Percentiles rank a stretch among this genome's conserved stretches.
Conservation (phyloP, 2,113 vertebrate species). For the Cyanocitta stelleri region DNA sequence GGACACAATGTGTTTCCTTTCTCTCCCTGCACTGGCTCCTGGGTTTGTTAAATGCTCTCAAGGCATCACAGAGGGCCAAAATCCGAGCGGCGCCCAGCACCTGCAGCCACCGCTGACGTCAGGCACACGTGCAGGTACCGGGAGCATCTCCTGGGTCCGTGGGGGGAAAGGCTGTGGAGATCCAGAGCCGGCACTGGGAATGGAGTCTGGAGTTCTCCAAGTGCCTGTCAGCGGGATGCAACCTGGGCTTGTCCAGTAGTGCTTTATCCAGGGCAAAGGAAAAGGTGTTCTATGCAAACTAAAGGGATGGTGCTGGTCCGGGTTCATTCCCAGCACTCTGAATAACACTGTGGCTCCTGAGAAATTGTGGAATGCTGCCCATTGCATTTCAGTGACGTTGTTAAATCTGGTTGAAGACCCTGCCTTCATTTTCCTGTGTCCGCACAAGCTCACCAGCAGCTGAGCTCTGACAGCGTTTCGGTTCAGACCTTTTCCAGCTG, state of each 20-base stretch:
- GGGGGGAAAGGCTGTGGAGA: background rate
- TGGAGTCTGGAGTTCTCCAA: background rate
- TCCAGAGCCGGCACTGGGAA: background rate
- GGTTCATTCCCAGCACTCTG: background rate
- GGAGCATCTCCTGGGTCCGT: background rate
- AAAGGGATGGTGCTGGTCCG: rapidly evolving
- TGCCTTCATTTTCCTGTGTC: background rate
- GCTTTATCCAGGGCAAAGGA: background rate
- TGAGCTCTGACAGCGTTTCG: background rate
- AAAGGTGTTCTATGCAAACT: background rate
- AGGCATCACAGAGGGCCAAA: background rate
- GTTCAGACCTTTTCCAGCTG: background rate
- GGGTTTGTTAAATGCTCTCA: background rate
- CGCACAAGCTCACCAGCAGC: background rate
- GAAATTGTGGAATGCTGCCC: rapidly evolving
- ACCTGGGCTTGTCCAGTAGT: rapidly evolving
- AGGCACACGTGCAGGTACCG: background rate
- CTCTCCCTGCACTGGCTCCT: background rate
- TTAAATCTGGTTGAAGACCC: background rate
- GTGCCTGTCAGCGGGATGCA: background rate
- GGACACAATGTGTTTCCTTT: conserved; percentile 64
- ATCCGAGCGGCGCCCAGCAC: background rate
- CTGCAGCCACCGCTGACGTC: background rate
- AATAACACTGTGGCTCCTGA: rapidly evolving
- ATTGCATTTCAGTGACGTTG: background rate